These are phyloP conservation scores for Eurytoma californica DNA, from an alignment of 2,888 invertebrate species.

Conservation along the genomic window DNA sequence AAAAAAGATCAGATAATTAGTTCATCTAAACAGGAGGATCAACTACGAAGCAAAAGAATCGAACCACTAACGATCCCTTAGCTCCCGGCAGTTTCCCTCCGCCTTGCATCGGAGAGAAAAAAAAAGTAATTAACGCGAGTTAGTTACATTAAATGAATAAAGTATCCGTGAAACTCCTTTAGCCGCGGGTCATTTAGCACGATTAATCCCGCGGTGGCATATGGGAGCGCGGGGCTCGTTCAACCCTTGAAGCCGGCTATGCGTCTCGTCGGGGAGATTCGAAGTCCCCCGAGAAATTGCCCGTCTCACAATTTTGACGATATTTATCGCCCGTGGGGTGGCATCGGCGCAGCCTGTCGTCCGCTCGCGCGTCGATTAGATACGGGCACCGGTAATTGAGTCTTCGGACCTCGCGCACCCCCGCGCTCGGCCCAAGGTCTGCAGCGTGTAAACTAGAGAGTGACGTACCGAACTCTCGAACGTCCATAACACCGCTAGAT, in stretches of 20 bases:
- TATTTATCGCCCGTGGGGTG: conserved; percentile 11
- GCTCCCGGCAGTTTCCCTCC: too few species aligned
- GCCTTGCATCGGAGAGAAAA: too few species aligned
- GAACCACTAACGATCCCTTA: too few species aligned
- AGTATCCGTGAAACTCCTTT: conserved; percentile 5
- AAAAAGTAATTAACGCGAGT: conserved; percentile 7
- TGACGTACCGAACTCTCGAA: too few species aligned
- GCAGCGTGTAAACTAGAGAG: too few species aligned
- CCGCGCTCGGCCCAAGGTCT: too few species aligned
- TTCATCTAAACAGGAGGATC: too few species aligned
- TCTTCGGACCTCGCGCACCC: background rate
- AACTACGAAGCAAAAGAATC: too few species aligned
- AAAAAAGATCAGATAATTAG: too few species aligned
- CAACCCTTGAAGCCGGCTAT: conserved; percentile 6
- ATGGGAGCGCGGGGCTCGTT: background rate
- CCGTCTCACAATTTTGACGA: conserved; percentile 25
- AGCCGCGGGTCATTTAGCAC: background rate
- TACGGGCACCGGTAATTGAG: conserved; percentile 22
- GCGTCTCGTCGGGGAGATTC: background rate
- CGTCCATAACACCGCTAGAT: too few species aligned
- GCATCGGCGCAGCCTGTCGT: background rate
- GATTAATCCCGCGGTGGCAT: conserved; percentile 3
- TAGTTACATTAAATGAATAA: conserved; percentile 7
- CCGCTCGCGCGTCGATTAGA: conserved; percentile 14
- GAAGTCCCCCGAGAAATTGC: conserved; percentile 24